Percentiles rank a stretch among this genome's conserved stretches.
Evolutionary conservation across 2,888 invertebrate species (phyloP).

Genomic region (Conus canariensis): DNA sequence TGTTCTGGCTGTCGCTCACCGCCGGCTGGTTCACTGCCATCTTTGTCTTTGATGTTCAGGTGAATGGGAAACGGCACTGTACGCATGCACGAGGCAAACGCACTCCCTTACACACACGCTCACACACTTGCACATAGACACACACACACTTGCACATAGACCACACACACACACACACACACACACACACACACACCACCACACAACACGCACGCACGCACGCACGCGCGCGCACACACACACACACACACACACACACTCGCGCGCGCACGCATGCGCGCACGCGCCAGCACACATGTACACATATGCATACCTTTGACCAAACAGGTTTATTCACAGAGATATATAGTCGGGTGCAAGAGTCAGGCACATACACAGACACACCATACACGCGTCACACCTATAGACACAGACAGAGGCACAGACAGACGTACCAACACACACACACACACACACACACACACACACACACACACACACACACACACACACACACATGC

Average conservation of each 20-base stretch:
- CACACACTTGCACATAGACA: slow-evolving; percentile 19
- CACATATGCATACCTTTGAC: too few species aligned
- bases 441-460: background rate
- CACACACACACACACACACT: slow-evolving; percentile 22
- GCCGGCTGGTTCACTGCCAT: background rate
- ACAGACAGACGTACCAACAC: too few species aligned
- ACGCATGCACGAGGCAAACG: too few species aligned
- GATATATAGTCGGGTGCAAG: too few species aligned
- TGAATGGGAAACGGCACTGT: background rate
- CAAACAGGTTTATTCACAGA: too few species aligned
- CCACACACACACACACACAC: slow-evolving; percentile 20
- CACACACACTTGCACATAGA: slow-evolving; percentile 11
- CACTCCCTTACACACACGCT: background rate
- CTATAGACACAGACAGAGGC: too few species aligned
- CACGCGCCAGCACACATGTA: too few species aligned
- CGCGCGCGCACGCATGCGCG: background rate
- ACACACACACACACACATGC: background rate
- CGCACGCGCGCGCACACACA: slow-evolving; percentile 22
- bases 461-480: background rate
- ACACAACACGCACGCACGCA: slow-evolving; percentile 15
- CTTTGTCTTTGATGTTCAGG: background rate
- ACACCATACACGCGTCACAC: too few species aligned
- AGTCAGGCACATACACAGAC: too few species aligned
- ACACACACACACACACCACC: background rate
- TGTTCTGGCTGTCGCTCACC: slow-evolving; percentile 7